phyloP scores from a whole-genome alignment of 2,797 vertebrate species.

The Sebastes taczanowskii region DNA sequence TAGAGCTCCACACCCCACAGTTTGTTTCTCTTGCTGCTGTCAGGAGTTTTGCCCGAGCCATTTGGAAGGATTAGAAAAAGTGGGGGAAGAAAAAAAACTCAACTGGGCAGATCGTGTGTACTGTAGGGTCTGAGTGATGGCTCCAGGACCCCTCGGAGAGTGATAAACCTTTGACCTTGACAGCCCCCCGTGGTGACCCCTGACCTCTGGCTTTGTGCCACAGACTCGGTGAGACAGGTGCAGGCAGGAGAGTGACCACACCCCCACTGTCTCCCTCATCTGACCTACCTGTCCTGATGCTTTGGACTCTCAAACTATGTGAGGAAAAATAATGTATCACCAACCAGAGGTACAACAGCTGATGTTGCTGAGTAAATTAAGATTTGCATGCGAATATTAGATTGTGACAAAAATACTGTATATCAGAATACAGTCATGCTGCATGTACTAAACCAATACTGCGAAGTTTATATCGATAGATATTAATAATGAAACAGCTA shows the following conservation, averaged over 20 bases:
- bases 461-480: background rate
- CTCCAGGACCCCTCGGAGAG: constrained; percentile 78
- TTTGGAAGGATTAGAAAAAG: constrained; percentile 87
- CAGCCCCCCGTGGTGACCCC: constrained; percentile 75
- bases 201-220: constrained; percentile 79
- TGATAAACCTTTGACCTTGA: constrained; percentile 84
- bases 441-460: constrained; percentile 12
- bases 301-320: constrained; percentile 19
- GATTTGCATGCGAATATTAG: background rate
- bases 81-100: constrained; percentile 63
- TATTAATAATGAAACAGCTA: constrained; percentile 23
- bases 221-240: constrained; percentile 73
- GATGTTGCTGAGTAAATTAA: background rate
- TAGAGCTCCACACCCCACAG: constrained; percentile 81
- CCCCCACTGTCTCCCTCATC: constrained; percentile 55
- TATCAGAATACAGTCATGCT: background rate
- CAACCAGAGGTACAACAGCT: background rate
- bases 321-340: background rate
- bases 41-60: constrained; percentile 81
- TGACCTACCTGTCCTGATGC: constrained; percentile 58
- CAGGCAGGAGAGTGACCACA: constrained; percentile 73
- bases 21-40: constrained; percentile 82
- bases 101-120: constrained; percentile 65
- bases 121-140: constrained; percentile 79
- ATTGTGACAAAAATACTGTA: background rate